A percentile compares a stretch with the other conserved stretches of the same genome.
phyloP scores from a whole-genome alignment of 2,888 invertebrate genomes.

The Rotaria socialis region DNA sequence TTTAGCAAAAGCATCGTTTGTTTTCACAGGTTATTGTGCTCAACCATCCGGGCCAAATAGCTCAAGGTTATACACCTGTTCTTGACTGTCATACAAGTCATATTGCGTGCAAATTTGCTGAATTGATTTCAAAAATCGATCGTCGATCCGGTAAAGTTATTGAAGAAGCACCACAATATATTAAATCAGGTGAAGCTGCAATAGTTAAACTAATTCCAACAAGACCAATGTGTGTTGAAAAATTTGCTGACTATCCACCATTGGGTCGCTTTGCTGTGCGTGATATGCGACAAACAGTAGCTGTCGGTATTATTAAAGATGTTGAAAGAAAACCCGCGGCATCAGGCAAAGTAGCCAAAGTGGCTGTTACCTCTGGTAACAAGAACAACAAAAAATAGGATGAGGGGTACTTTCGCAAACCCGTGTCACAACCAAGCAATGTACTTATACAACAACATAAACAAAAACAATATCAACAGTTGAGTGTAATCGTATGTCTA shows the following conservation, averaged over 20 bases:
- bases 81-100: conserved; percentile 99
- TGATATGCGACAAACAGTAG: too few species aligned
- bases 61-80: conserved; percentile 96
- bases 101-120: conserved; percentile 98
- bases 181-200: conserved; percentile 93
- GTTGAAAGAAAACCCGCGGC: conserved; percentile 81
- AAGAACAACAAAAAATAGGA: too few species aligned
- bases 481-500: too few species aligned
- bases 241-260: conserved; percentile 91
- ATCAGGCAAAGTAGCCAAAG: conserved; percentile 69
- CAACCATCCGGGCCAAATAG: conserved; percentile 74
- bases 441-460: too few species aligned
- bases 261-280: conserved; percentile 79
- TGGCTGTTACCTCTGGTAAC: too few species aligned
- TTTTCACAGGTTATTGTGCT: conserved; percentile 62
- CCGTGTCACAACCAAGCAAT: too few species aligned
- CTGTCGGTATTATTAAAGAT: too few species aligned
- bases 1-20: too few species aligned
- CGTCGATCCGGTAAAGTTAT: conserved; percentile 68
- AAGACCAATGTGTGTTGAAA: conserved; percentile 67
- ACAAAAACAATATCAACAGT: too few species aligned
- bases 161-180: conserved; percentile 73
- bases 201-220: conserved; percentile 86
- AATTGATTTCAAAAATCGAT: conserved; percentile 96
- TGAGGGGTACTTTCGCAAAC: too few species aligned